phyloP scores from a whole-genome alignment of 2,888 invertebrate species.

The Busseola fusca region DNA sequence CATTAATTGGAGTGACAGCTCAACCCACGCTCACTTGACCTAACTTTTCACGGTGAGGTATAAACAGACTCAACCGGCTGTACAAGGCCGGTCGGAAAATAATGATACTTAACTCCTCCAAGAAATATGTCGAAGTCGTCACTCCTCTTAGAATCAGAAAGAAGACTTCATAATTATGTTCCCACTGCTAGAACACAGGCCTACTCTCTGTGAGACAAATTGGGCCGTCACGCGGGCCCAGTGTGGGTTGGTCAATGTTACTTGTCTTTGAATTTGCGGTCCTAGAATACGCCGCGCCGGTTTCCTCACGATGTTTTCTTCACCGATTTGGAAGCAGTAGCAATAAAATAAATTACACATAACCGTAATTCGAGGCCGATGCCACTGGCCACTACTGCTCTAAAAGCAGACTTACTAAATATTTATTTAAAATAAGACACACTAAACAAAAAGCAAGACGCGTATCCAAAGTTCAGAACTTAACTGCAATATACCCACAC shows the following conservation, averaged over 20 bases:
- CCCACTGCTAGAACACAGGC: not conserved
- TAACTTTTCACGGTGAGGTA: no score
- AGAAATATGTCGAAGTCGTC: not conserved
- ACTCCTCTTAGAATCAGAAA: not conserved
- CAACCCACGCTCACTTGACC: no score
- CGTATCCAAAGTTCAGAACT: not conserved
- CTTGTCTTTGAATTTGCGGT: not conserved
- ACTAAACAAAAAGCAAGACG: not conserved
- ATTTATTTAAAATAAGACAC: not conserved
- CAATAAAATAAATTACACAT: not conserved
- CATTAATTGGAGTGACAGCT: no score
- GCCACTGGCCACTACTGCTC: not conserved
- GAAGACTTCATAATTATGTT: not conserved
- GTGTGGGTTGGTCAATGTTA: not conserved
- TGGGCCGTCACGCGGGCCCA: not conserved
- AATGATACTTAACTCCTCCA: not conserved
- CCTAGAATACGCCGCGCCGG: not conserved
- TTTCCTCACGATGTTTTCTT: not conserved
- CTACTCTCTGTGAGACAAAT: not conserved
- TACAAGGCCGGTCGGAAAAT: no score
- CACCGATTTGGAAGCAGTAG: not conserved
- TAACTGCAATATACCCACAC: constrained; percentile 19
- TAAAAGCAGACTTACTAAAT: not conserved
- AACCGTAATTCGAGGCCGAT: no score
- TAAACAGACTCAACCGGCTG: no score